phyloP scores from a whole-genome alignment of 1,140 invertebrate species.

The Eurytemora carolleeae region DNA sequence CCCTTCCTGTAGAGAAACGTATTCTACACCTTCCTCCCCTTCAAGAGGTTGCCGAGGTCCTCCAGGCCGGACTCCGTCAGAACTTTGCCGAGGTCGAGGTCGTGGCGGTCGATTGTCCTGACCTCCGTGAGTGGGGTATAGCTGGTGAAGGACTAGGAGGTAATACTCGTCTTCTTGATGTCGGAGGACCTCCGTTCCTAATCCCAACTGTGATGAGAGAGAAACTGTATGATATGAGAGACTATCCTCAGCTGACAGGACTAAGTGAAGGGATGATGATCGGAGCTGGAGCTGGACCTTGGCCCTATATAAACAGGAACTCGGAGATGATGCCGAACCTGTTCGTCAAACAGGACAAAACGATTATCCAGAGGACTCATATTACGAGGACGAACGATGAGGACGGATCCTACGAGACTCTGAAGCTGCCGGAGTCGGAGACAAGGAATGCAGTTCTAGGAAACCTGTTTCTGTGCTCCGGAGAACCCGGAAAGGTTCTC shows the following conservation, averaged over 20 bases:
- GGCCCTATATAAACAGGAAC: not conserved
- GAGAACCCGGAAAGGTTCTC: not conserved
- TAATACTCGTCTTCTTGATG: not conserved
- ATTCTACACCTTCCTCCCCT: not conserved
- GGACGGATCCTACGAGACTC: not conserved
- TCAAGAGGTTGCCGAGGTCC: not conserved
- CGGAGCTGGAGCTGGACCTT: not conserved
- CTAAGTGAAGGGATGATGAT: not conserved
- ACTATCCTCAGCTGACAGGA: not conserved
- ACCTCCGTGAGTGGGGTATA: not conserved
- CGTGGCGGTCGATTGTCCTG: not conserved
- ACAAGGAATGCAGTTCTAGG: not conserved
- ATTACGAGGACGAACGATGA: not conserved
- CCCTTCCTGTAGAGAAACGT: not conserved
- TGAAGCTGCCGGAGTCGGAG: not conserved
- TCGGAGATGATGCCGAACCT: not conserved
- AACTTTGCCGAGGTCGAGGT: not conserved
- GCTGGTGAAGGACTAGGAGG: not conserved
- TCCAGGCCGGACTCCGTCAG: not conserved
- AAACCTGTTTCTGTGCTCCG: not conserved
- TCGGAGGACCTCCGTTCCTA: not conserved
- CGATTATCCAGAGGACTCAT: not conserved
- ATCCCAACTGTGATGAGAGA: not conserved
- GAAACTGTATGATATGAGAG: not conserved
- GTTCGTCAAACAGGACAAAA: not conserved